phyloP scores from a whole-genome alignment of 2,888 invertebrate species.

The Eupithecia dodoneata region DNA sequence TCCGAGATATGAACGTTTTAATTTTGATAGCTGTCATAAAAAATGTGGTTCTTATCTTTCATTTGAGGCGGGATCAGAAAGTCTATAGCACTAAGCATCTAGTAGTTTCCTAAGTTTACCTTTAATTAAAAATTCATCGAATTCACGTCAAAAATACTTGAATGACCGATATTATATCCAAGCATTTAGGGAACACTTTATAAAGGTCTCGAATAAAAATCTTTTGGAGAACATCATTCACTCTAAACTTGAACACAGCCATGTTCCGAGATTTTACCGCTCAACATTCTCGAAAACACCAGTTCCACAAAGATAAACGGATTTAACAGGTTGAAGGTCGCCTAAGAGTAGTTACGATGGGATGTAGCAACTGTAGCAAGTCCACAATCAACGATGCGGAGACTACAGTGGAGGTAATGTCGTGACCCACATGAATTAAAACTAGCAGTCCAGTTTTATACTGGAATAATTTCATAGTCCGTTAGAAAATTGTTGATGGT shows the following conservation, averaged over 20 bases:
- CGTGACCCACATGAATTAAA: neutral
- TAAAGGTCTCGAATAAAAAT: neutral
- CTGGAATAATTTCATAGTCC: neutral
- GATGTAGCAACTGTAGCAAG: conserved; percentile 2
- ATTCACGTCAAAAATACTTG: neutral
- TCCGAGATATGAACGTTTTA: too few relatives aligned
- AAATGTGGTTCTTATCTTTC: too few relatives aligned
- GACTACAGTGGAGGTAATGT: neutral
- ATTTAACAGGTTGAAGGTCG: conserved; percentile 22
- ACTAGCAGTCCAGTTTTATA: neutral
- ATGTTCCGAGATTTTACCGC: conserved; percentile 12
- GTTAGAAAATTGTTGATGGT: conserved; percentile 24
- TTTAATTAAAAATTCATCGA: too few relatives aligned
- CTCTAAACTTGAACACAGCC: conserved; percentile 5
- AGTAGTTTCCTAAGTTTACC: too few relatives aligned
- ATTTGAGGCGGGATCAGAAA: too few relatives aligned
- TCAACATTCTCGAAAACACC: conserved; percentile 12
- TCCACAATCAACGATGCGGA: neutral
- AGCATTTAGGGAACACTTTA: neutral
- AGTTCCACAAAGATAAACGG: conserved; percentile 10
- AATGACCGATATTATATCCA: neutral
- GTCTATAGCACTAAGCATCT: too few relatives aligned
- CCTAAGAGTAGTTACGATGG: neutral
- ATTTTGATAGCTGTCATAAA: too few relatives aligned
- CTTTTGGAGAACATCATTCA: neutral